These are phyloP conservation scores for Scolopax mira DNA, from an alignment of 2,113 vertebrate genomes.

Conservation along the genomic window DNA sequence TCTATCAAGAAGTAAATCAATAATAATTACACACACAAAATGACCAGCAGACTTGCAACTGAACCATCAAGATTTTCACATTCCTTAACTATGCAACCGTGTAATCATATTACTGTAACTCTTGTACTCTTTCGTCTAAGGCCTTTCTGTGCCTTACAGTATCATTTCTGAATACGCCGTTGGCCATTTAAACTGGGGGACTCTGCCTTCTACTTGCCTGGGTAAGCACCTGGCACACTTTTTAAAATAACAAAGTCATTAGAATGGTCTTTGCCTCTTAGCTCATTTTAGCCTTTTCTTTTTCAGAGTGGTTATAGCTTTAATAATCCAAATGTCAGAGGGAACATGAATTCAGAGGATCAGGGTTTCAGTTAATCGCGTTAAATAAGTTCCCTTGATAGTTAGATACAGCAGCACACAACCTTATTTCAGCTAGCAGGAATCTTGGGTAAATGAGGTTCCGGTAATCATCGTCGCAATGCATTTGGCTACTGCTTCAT, in stretches of 20 bases:
- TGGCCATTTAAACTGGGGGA: neutral
- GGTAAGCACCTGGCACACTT: neutral
- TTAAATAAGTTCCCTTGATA: constrained; percentile 49
- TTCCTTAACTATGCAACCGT: constrained; percentile 18
- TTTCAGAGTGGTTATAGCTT: constrained; percentile 15
- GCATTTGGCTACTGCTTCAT: neutral
- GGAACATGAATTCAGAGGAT: constrained; percentile 12
- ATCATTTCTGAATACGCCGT: accelerated
- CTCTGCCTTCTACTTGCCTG: neutral
- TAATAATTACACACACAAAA: constrained; percentile 54
- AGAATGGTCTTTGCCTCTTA: constrained; percentile 4
- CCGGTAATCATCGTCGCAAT: neutral
- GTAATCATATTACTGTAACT: constrained; percentile 33
- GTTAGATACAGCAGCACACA: neutral
- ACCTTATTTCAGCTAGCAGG: neutral
- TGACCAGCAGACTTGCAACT: constrained; percentile 30
- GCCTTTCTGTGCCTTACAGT: neutral
- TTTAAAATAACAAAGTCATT: constrained; percentile 11
- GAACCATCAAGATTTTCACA: constrained; percentile 44
- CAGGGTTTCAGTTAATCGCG: constrained; percentile 44
- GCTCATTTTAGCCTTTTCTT: constrained; percentile 41
- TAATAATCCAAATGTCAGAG: constrained; percentile 54
- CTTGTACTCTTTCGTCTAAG: neutral
- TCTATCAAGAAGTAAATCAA: constrained; percentile 48
- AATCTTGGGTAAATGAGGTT: neutral